Evolutionary conservation across 2,797 vertebrate genomes (phyloP), one percentile per base, ranked within the genome.

Genomic region (Melanotaenia maccullochi): DNA sequence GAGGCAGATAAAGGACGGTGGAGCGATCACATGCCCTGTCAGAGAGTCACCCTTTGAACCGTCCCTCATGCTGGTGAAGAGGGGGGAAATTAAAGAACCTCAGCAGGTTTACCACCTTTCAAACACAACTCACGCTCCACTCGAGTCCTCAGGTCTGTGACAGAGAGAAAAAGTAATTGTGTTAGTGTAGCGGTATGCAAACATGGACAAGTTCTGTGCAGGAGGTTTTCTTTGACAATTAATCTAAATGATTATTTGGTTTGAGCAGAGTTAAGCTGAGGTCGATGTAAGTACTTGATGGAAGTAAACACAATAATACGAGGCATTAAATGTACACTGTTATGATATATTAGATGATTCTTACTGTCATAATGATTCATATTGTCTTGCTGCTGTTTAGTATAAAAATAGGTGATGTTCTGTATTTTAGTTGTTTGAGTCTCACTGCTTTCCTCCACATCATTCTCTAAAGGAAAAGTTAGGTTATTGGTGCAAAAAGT

Each of bases 11-110:
- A 94, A 94, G 93, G 91, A 90, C 81, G 82, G 88, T 90, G 90
- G 90, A 93, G 90, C 91, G 92, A 95, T 95, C 93, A 93, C 92
- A 93, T 91, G 83, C 75, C 91, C 90, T 94, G 93, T 94, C 93
- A 93, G 92, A 89, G 90, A 92, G 91, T 90, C 92, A 92, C 92
- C 92, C 93, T 94, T 93, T 95, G 93, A 95, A 94, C 93, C 87
- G 85, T 89, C 88, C 89, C 89, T 93, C 92, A 91, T 86, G 90
- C 86, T 65, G 84, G 63, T 87, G 89, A 89, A 92, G 88, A 90
- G 87, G 75, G 87, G 89, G 91, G 86, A 85, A 93, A 93, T 94
- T 91, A 91, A 93, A 92, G 90, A 94, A 90, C 89, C 92, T 91
- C 92, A 81, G 91, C 88, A 88, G 92, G 87, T 94, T 92, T 91